Conservation (phyloP, 1,140 invertebrate genomes). For the Latrodectus geometricus region DNA sequence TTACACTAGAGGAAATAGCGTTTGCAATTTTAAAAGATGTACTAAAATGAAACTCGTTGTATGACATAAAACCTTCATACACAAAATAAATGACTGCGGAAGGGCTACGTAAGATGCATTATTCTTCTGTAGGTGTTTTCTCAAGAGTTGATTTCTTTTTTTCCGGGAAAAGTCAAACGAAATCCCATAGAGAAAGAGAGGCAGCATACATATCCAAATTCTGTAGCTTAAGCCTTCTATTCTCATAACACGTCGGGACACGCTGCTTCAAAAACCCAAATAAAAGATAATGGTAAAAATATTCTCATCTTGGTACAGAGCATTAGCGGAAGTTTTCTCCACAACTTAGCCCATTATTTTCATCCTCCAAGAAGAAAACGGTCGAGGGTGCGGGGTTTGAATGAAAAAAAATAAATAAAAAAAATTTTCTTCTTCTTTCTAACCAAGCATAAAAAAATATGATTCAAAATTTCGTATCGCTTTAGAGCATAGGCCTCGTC, state of each 20-base stretch:
- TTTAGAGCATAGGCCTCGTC: background rate
- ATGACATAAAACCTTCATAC: background rate
- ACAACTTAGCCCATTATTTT: conserved; percentile 34
- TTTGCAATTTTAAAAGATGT: too few species aligned
- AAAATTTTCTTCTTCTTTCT: background rate
- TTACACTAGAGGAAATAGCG: too few species aligned
- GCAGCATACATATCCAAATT: background rate
- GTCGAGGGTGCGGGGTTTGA: background rate
- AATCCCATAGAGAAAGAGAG: background rate
- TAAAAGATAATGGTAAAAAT: conserved; percentile 44
- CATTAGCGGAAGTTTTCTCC: conserved; percentile 40
- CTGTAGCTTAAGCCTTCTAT: background rate
- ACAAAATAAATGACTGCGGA: background rate
- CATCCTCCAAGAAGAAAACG: conserved; percentile 1
- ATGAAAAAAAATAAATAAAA: background rate
- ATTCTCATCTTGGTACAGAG: conserved; percentile 2
- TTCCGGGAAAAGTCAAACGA: background rate
- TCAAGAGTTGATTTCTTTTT: background rate
- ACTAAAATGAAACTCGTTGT: too few species aligned
- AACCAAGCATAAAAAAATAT: conserved; percentile 31
- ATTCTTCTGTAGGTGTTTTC: background rate
- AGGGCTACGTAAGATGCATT: background rate
- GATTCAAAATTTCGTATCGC: conserved; percentile 40
- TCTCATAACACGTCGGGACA: conserved; percentile 5
- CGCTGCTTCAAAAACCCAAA: conserved; percentile 5